These are phyloP conservation scores for Pseudotriccus pelzelni DNA, from an alignment of 2,797 vertebrate genomes.

Conservation along the genomic window DNA sequence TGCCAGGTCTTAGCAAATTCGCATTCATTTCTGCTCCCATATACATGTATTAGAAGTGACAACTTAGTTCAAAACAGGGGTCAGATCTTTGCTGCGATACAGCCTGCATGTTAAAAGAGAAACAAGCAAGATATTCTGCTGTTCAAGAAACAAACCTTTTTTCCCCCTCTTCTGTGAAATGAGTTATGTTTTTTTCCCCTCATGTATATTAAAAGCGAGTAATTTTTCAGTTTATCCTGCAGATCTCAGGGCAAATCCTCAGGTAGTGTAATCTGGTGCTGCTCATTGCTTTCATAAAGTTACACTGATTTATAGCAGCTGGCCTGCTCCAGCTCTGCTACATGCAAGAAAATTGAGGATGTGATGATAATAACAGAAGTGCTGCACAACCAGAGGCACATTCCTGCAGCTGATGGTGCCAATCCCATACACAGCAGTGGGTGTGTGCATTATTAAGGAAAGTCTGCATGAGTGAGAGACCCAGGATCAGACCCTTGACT, in stretches of 20 bases:
- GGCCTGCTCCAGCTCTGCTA: not conserved
- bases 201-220: not conserved
- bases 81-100: not conserved
- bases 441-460: not conserved
- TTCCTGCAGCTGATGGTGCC: constrained; percentile 8
- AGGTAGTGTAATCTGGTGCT: not conserved
- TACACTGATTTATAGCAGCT: constrained; percentile 23
- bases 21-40: not conserved
- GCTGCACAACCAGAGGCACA: constrained; percentile 2
- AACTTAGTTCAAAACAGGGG: not conserved
- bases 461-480: not conserved
- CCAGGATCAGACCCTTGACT: not conserved
- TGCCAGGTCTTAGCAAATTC: constrained; percentile 13
- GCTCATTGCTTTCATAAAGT: constrained; percentile 10
- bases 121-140: not conserved
- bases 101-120: not conserved
- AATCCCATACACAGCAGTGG: not conserved
- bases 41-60: not conserved
- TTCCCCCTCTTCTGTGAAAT: not conserved
- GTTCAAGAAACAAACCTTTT: not conserved
- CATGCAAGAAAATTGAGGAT: not conserved
- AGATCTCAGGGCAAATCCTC: not conserved
- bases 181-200: accelerated
- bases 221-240: constrained; percentile 3
- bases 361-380: constrained; percentile 5